Conservation (phyloP, 2,797 vertebrate genomes). For the Pelodytes ibericus region DNA sequence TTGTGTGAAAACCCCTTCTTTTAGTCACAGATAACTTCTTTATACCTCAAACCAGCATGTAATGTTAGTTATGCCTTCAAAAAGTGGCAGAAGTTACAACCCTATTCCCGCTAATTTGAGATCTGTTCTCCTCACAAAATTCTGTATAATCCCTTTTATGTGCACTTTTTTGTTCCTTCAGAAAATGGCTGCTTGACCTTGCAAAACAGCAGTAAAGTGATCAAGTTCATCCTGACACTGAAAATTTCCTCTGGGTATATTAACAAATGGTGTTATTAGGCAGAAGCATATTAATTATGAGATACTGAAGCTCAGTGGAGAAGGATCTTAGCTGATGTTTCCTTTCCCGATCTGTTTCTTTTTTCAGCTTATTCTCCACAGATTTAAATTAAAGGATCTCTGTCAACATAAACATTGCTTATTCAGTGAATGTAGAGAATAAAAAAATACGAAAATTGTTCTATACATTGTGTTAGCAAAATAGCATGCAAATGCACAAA, state of each 20-base stretch:
- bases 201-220: slow-evolving; percentile 31
- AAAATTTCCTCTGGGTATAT: slow-evolving; percentile 34
- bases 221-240: slow-evolving; percentile 19
- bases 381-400: slow-evolving; percentile 39
- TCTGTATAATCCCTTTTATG: not conserved
- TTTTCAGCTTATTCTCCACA: slow-evolving; percentile 22
- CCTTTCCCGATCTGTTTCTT: slow-evolving; percentile 25
- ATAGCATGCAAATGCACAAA: too few relatives aligned
- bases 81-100: too few relatives aligned
- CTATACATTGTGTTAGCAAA: too few relatives aligned
- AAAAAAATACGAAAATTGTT: too few relatives aligned
- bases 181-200: slow-evolving; percentile 50
- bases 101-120: too few relatives aligned
- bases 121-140: too few relatives aligned
- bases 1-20: too few relatives aligned
- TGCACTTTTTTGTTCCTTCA: not conserved
- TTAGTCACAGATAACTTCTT: too few relatives aligned
- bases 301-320: slow-evolving; percentile 34
- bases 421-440: too few relatives aligned
- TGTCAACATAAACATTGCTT: too few relatives aligned
- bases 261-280: slow-evolving; percentile 41
- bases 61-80: too few relatives aligned
- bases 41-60: too few relatives aligned
- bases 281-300: slow-evolving; percentile 42
- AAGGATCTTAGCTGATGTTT: slow-evolving; percentile 17